Evolutionary conservation across 2,888 invertebrate species (phyloP).

Genomic region (Drosophila melanosoma): DNA sequence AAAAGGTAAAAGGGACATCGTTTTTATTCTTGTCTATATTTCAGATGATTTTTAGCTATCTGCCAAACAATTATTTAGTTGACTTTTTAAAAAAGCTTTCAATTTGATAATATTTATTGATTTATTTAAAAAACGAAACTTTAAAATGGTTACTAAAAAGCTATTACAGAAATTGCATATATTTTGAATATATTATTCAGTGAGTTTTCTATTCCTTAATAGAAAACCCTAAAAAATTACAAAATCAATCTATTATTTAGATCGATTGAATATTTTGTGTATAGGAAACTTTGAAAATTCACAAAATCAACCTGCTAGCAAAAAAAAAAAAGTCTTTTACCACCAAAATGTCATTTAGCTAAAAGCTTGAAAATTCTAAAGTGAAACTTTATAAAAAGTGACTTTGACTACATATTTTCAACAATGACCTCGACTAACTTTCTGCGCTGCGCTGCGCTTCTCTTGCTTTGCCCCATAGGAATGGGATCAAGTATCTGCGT

Average conservation of each 20-base stretch:
- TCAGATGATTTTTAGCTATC: conserved; percentile 13
- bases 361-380: neutral
- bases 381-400: neutral
- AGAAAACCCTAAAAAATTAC: neutral
- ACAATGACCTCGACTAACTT: neutral
- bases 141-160: neutral
- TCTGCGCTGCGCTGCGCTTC: neutral
- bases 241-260: neutral
- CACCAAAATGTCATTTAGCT: neutral
- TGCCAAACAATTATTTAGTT: conserved; percentile 21
- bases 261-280: neutral
- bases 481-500: conserved; percentile 95
- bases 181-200: neutral
- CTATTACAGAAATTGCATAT: neutral
- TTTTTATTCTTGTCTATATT: conserved; percentile 15
- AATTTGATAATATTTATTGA: neutral
- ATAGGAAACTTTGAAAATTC: neutral
- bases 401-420: neutral
- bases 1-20: conserved; percentile 21
- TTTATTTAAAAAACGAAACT: neutral
- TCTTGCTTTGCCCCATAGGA: conserved; percentile 85
- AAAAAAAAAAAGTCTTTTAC: neutral
- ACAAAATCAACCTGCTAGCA: neutral
- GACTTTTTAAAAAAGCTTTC: neutral
- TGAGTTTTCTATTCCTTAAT: neutral